Percentiles rank a stretch among this genome's conserved stretches.
phyloP scores from a whole-genome alignment of 2,797 vertebrate genomes.

The Erpetoichthys calabaricus region DNA sequence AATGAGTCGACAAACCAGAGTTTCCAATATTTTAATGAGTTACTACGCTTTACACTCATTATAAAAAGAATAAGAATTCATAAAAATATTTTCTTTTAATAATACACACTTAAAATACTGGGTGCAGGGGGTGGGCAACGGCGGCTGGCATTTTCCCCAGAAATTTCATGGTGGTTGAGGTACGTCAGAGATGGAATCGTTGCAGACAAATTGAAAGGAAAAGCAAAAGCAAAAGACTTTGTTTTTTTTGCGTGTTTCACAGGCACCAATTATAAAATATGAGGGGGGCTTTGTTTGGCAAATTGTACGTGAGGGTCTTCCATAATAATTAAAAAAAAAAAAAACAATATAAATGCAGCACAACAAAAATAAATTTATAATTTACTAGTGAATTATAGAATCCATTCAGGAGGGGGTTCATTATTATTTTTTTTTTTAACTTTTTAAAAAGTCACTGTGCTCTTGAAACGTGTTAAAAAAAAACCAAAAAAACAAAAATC shows the following conservation, averaged over 20 bases:
- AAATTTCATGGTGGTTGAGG: conserved; percentile 7
- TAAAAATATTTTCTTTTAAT: conserved; percentile 89
- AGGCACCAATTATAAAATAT: conserved; percentile 13
- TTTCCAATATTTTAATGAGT: conserved; percentile 59
- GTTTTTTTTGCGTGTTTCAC: conserved; percentile 29
- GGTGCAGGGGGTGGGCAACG: conserved; percentile 46
- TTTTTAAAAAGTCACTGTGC: conserved; percentile 4
- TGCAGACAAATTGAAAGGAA: conserved; percentile 21
- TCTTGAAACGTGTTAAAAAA: too few species aligned
- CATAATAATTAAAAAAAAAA: conserved; percentile 18
- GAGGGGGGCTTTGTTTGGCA: not conserved
- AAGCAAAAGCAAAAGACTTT: conserved; percentile 20
- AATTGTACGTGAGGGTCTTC: not conserved
- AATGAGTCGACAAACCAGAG: not conserved
- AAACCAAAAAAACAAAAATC: too few species aligned
- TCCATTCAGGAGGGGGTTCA: conserved; percentile 23
- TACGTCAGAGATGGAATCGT: conserved; percentile 8
- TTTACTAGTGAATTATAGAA: conserved; percentile 20
- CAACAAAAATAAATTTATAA: conserved; percentile 7
- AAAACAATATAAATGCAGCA: conserved; percentile 14
- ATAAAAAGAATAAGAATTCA: conserved; percentile 81
- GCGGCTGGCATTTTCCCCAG: conserved; percentile 21
- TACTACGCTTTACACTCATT: conserved; percentile 61
- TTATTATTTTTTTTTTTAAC: conserved; percentile 19
- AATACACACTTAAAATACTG: conserved; percentile 71